Base-by-base conservation (phyloP, 2,888 invertebrate species). In the Drosophila tripunctata region DNA sequence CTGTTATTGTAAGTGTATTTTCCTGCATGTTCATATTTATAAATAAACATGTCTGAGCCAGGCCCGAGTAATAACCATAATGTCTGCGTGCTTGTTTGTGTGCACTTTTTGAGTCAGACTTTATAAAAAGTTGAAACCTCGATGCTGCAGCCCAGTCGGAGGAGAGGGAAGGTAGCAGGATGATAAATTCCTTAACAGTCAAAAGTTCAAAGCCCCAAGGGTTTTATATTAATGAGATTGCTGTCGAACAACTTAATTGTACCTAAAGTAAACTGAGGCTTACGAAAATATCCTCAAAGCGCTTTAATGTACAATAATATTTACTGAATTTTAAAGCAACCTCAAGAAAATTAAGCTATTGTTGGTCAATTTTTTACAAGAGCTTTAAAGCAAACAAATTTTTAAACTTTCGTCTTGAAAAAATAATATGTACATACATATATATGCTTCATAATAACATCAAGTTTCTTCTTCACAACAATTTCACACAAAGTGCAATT, bases 11-110 rank as follows among this genome's bases (percentile, higher is more conserved):
- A 21, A 22, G 31, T 52, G 33, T 44, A 19, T 15, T 43, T 44
- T 27, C 35, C 36, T 50, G n/a, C 50, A 38, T 38, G 27, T 50
- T 8, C 24, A 30, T 38, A 36, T 67, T 54, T 75, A 75, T 70
- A 78, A 82, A 82, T 78, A 78, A 78, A 75, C 75, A 61, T 78
- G 78, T 78, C 78, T 82, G 70, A 65, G 62, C 48, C 30, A 62
- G 48, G 54, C 40, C 44, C 44, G 14, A 48, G 60, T 61, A 67
- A 83, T 68, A 76, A 67, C 58, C 66, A 62, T 67, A 65, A 56
- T 65, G 48, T 67, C 60, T 67, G 51, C 44, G 30, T 67, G 57
- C 22, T 47, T 35, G 48, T 54, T 30, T 41, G 40, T 45, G 38
- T 40, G 33, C 60, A 35, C 7, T 40, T 35, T 19, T 38, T 12